A percentile compares a stretch with the other conserved stretches of the same genome.
phyloP scores from a whole-genome alignment of 2,797 vertebrate genomes.

The Carduelis carduelis region DNA sequence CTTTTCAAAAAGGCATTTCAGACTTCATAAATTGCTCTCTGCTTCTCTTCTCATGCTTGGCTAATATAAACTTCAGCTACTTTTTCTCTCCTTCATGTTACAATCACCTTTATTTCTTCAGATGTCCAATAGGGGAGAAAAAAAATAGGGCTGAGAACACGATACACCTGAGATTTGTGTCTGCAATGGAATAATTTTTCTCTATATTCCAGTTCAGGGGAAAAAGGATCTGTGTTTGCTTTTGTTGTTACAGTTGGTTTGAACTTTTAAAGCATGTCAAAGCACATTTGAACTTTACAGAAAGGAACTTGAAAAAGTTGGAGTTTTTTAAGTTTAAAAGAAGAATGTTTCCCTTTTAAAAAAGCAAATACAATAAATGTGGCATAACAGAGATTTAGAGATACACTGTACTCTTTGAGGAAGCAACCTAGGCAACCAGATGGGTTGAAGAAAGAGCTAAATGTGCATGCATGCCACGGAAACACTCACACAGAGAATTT shows the following conservation, averaged over 20 bases:
- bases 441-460: not conserved
- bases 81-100: not conserved
- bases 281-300: not conserved
- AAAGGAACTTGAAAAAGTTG: not conserved
- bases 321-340: not conserved
- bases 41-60: not conserved
- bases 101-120: not conserved
- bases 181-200: not conserved
- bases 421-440: not conserved
- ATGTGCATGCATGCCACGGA: not conserved
- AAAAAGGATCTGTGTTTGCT: not conserved
- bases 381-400: not conserved
- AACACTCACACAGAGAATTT: not conserved
- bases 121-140: not conserved
- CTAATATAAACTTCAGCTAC: not conserved
- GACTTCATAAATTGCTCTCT: not conserved
- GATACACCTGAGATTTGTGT: not conserved
- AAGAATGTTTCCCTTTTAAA: not conserved
- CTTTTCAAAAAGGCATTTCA: not conserved
- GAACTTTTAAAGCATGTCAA: constrained; percentile 1
- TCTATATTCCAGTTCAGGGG: not conserved
- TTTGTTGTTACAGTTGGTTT: not conserved
- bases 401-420: not conserved
- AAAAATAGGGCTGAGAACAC: not conserved
- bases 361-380: not conserved